Evolutionary conservation across 2,113 vertebrate genomes (phyloP).

Genomic region (Heterotilapia buettikoferi): DNA sequence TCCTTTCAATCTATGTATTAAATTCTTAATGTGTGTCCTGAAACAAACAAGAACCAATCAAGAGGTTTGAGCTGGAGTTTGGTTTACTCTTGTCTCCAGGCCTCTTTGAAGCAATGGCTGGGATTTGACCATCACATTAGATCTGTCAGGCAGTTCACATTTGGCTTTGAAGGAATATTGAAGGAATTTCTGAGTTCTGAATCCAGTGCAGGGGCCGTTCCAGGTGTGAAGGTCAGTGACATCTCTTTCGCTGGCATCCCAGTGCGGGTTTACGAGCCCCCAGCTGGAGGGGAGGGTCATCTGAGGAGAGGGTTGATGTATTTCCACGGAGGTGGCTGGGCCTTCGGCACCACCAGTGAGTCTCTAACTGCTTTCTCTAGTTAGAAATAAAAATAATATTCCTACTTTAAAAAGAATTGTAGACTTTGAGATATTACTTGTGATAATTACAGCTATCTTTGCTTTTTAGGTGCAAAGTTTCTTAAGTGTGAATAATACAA

Average conservation of each 20-base stretch:
- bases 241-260: constrained; percentile 79
- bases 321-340: constrained; percentile 93
- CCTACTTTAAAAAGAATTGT: not conserved
- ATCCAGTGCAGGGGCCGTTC: constrained; percentile 29
- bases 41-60: not conserved
- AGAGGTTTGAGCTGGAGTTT: not conserved
- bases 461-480: not conserved
- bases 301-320: constrained; percentile 82
- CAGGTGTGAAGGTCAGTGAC: constrained; percentile 75
- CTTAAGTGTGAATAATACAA: not conserved
- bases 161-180: constrained; percentile 62
- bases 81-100: constrained; percentile 58
- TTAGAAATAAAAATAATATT: not conserved
- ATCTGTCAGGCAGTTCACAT: constrained; percentile 64
- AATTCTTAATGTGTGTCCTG: not conserved
- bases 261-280: constrained; percentile 86
- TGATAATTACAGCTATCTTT: not conserved
- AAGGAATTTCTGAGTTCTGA: not conserved
- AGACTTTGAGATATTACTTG: not conserved
- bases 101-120: constrained; percentile 72
- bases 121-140: constrained; percentile 75
- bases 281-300: constrained; percentile 47
- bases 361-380: not conserved
- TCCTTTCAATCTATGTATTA: not conserved
- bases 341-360: constrained; percentile 84